phyloP scores from a whole-genome alignment of 2,113 vertebrate species.

The Centropus unirufus region DNA sequence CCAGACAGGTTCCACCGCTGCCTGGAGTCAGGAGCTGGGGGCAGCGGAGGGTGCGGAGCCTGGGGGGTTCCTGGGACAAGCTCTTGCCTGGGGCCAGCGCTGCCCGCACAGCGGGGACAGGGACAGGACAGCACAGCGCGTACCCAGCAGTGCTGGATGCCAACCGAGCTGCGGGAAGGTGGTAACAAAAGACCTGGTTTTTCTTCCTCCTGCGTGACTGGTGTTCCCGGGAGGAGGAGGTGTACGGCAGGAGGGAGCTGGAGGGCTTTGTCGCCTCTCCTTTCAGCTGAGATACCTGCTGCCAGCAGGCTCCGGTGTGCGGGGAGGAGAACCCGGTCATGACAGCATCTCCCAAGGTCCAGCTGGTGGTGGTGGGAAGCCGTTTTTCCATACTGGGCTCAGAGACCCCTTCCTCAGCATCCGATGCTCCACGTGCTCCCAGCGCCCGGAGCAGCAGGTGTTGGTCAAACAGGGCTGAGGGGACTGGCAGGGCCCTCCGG shows the following conservation, averaged over 20 bases:
- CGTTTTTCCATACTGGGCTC: not conserved
- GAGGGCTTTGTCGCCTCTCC: not conserved
- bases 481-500: not conserved
- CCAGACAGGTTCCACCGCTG: not conserved
- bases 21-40: not conserved
- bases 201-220: not conserved
- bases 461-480: not conserved
- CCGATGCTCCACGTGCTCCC: rapidly evolving
- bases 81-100: not conserved
- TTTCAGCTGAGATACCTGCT: rapidly evolving
- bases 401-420: not conserved
- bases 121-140: not conserved
- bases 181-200: not conserved
- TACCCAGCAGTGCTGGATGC: not conserved
- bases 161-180: not conserved
- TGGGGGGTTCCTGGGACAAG: not conserved
- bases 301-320: rapidly evolving
- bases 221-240: not conserved
- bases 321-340: rapidly evolving
- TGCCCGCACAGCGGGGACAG: not conserved
- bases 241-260: not conserved
- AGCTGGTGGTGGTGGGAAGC: not conserved
- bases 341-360: not conserved
- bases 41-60: not conserved
- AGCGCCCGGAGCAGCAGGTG: rapidly evolving